Evolutionary conservation across 2,797 vertebrate genomes (phyloP).

Genomic region (Pteronotus mesoamericanus): DNA sequence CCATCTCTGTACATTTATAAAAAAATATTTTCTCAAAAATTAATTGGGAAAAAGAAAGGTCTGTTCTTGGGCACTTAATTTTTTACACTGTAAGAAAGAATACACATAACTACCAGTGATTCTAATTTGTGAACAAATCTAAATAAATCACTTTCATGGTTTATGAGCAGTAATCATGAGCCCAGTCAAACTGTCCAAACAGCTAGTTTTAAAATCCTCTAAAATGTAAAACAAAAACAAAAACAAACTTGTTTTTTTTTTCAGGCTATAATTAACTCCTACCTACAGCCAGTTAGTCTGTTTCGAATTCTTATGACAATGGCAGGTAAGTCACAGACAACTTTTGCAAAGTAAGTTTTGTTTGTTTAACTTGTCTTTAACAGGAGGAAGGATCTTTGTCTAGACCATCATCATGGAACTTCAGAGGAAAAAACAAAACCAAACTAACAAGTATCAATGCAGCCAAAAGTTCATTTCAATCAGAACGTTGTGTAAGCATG

Average conservation of each 20-base stretch:
- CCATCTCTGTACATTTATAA: background rate
- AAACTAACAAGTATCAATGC: background rate
- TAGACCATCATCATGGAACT: background rate
- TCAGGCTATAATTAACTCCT: background rate
- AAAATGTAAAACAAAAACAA: slow-evolving; percentile 47
- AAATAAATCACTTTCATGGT: slow-evolving; percentile 9
- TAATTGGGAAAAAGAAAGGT: background rate
- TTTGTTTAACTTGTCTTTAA: background rate
- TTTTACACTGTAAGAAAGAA: background rate
- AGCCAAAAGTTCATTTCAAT: background rate
- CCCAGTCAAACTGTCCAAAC: background rate
- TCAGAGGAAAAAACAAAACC: background rate
- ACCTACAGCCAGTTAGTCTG: background rate
- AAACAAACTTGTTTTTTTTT: slow-evolving; percentile 31
- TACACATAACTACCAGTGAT: background rate
- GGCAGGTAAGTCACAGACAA: background rate
- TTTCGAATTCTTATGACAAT: background rate
- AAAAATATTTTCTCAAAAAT: background rate
- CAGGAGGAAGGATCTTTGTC: background rate
- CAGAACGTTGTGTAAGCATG: background rate
- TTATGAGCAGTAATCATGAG: background rate
- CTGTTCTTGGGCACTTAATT: background rate
- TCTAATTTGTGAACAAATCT: slow-evolving; percentile 5
- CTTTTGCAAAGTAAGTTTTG: background rate
- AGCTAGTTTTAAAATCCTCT: slow-evolving; percentile 1